These are phyloP conservation scores for Mongoloraphidia duomilia DNA, from an alignment of 2,888 invertebrate genomes.

Conservation along the genomic window DNA sequence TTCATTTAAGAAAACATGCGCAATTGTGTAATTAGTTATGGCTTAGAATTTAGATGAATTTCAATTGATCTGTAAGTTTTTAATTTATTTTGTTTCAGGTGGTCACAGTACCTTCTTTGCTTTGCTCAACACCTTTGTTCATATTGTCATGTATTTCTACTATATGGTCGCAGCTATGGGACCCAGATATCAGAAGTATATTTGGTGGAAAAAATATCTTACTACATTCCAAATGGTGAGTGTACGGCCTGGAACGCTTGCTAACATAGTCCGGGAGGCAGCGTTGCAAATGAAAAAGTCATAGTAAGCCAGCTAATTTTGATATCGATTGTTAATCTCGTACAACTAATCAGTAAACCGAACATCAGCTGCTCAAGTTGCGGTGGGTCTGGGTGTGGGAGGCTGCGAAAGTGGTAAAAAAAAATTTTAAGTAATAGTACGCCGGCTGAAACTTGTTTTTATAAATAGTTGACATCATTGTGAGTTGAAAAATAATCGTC, in stretches of 20 bases:
- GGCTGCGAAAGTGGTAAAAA: too few relatives aligned
- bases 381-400: too few relatives aligned
- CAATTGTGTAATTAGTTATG: background rate
- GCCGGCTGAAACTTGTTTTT: too few relatives aligned
- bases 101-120: slow-evolving; percentile 96
- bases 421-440: too few relatives aligned
- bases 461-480: too few relatives aligned
- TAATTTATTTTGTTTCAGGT: slow-evolving; percentile 40
- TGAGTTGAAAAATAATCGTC: too few relatives aligned
- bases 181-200: slow-evolving; percentile 79
- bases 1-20: background rate
- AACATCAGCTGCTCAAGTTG: too few relatives aligned
- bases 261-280: too few relatives aligned
- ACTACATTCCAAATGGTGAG: slow-evolving; percentile 89
- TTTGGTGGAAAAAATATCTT: slow-evolving; percentile 97
- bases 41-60: background rate
- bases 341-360: too few relatives aligned
- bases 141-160: slow-evolving; percentile 95
- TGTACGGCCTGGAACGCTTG: background rate
- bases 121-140: slow-evolving; percentile 85
- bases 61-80: slow-evolving; percentile 1
- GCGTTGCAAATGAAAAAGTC: too few relatives aligned
- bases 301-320: too few relatives aligned
- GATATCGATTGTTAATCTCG: too few relatives aligned
- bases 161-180: slow-evolving; percentile 93